These are phyloP conservation scores for Recurvirostra avosetta DNA, from an alignment of 2,113 vertebrate species.

Conservation along the genomic window DNA sequence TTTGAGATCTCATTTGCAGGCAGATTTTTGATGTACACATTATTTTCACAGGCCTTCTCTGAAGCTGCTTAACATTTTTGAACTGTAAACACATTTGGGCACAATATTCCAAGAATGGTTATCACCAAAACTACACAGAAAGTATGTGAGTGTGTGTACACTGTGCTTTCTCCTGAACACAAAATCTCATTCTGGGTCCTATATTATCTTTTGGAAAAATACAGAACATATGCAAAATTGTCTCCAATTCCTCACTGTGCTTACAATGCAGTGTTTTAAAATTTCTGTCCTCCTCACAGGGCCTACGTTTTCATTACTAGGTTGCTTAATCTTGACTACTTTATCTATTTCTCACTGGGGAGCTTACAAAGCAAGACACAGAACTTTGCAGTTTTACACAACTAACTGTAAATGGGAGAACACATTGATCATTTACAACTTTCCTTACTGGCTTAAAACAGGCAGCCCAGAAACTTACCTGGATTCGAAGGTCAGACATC, in stretches of 20 bases:
- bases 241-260: background rate
- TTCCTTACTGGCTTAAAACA: background rate
- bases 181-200: background rate
- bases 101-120: background rate
- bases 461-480: conserved; percentile 74
- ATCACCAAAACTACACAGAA: background rate
- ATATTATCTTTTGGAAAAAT: background rate
- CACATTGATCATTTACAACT: background rate
- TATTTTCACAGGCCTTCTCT: background rate
- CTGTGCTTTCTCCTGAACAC: background rate
- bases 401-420: background rate
- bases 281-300: background rate
- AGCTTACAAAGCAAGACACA: background rate
- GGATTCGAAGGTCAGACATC: conserved; percentile 91
- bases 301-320: background rate
- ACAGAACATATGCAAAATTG: background rate
- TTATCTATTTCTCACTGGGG: background rate
- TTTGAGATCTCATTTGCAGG: background rate
- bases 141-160: background rate
- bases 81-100: background rate
- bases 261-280: background rate
- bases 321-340: background rate
- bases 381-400: background rate
- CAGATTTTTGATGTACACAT: background rate
- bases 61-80: background rate